phyloP scores from a whole-genome alignment of 92 coral and sea anemone species.

The Paragorgia papillata region DNA sequence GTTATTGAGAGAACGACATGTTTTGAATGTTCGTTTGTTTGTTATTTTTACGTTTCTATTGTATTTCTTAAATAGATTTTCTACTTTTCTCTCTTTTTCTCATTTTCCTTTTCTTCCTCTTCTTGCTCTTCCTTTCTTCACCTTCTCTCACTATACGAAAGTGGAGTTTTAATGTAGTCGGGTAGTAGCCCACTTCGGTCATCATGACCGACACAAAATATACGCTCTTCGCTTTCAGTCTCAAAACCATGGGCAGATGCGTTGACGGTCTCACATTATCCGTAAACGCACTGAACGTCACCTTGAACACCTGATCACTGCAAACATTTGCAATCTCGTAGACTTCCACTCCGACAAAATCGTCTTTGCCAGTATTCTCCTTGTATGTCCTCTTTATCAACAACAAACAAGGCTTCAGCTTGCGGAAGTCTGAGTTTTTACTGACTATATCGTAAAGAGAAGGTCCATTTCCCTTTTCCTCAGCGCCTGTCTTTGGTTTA shows the following conservation, averaged over 20 bases:
- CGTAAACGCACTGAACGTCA: not conserved
- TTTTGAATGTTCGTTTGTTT: too few species aligned
- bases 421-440: not conserved
- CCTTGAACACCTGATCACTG: not conserved
- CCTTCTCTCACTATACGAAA: not conserved
- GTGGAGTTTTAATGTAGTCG: not conserved
- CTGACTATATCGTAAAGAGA: conserved; percentile 5
- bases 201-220: conserved; percentile 9
- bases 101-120: too few species aligned
- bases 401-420: conserved; percentile 19
- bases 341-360: conserved; percentile 4
- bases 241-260: conserved; percentile 2
- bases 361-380: not conserved
- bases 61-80: too few species aligned
- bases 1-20: too few species aligned
- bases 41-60: too few species aligned
- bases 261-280: not conserved
- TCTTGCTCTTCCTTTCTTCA: not conserved
- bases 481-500: conserved; percentile 1
- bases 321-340: conserved; percentile 26
- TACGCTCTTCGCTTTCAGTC: not conserved
- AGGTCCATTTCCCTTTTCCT: not conserved
- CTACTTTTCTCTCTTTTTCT: too few species aligned
- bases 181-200: not conserved
- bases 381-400: conserved; percentile 4